Evolutionary conservation across 2,888 invertebrate genomes (phyloP), one percentile per base, ranked within the genome.

Genomic region (Galerucella nymphaeae): DNA sequence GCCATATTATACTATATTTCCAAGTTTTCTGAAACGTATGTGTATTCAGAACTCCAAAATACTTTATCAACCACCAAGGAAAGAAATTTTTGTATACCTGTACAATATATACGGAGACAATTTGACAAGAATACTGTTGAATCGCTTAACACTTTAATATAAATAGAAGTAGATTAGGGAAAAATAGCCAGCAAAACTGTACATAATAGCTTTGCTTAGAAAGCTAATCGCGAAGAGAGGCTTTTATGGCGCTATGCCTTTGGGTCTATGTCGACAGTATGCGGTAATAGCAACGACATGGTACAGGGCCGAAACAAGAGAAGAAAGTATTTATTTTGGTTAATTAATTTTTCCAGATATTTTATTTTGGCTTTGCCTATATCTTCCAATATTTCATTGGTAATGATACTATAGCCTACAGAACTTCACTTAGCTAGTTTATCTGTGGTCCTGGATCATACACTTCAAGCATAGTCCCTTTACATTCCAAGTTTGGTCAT

Each of bases 141-240:
- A 69, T 69, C 69, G 69, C 62, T 69, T 69, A 69, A 69, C 69
- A 62, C 69, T 69, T 42, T 69, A 69, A 69, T 69, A 62, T 69
- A 69, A 69, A 69, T 69, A 62, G 42, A 55, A 69, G 62, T 69
- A 69, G 69, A 69, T 69, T 69, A 69, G 69, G 63, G 62, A 6
- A 50, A 68, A 68, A 69, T 62, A 62, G 62, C 69, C 62, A 53
- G 23, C 69, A 63, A 53, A 69, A 55, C 55, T 69, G 63, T 69
- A 69, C 69, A 69, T 50, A 69, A 69, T 69, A 53, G 69, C 69
- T 62, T 62, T 62, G 62, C 62, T 41, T 69, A 62, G 50, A 63
- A 55, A 53, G 69, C 69, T 69, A 69, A 69, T 69, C 69, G 69
- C 69, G 18, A 41, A 41, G 69, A 61, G 62, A 69, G 62, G 69